Percentiles rank a stretch among this genome's conserved stretches.
phyloP scores from a whole-genome alignment of 53 echinoderm and acorn worm genomes.

The Henricia sp. region DNA sequence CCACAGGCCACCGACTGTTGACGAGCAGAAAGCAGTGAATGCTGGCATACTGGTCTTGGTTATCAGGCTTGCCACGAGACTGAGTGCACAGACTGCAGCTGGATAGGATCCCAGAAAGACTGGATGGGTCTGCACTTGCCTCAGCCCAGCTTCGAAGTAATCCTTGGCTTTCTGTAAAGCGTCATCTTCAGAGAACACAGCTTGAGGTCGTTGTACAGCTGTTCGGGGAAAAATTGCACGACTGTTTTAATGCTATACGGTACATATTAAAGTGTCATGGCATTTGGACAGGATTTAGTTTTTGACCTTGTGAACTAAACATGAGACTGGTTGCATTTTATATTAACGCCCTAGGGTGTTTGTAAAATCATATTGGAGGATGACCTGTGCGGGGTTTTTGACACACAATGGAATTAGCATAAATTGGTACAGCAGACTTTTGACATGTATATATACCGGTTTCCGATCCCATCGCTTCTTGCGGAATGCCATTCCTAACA shows the following conservation, averaged over 20 bases:
- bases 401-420: too few species aligned
- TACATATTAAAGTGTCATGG: not conserved
- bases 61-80: not conserved
- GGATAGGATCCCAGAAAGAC: not conserved
- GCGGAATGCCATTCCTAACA: too few species aligned
- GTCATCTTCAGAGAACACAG: not conserved
- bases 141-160: slow-evolving; percentile 29
- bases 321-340: too few species aligned
- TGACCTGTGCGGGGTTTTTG: too few species aligned
- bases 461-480: too few species aligned
- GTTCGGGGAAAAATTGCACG: not conserved
- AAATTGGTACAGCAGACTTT: too few species aligned
- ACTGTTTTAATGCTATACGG: not conserved
- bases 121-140: not conserved
- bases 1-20: slow-evolving; percentile 14
- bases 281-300: not conserved
- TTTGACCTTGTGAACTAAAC: not conserved
- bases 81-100: not conserved
- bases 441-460: too few species aligned
- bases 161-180: not conserved
- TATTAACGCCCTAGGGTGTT: too few species aligned
- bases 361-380: too few species aligned
- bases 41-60: not conserved
- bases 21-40: not conserved
- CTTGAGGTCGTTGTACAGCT: not conserved